Conservation (phyloP, 2,113 vertebrate genomes). For the Perca schrenkii region DNA sequence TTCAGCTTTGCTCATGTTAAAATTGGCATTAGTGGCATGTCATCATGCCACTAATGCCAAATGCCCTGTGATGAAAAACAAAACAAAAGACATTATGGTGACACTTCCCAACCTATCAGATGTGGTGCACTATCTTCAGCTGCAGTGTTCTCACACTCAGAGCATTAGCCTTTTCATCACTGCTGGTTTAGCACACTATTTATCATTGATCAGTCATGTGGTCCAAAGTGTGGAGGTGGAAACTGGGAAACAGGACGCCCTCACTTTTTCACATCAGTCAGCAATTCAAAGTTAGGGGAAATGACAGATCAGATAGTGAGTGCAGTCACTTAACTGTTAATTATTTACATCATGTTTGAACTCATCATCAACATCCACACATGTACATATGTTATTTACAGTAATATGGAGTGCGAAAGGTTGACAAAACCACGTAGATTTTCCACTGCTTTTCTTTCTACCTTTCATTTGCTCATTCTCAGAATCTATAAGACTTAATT, state of each 20-base stretch:
- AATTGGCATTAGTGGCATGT: neutral
- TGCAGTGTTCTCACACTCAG: neutral
- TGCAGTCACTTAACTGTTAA: neutral
- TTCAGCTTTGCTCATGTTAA: neutral
- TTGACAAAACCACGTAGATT: neutral
- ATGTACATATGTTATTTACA: neutral
- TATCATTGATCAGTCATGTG: constrained; percentile 46
- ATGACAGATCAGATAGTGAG: constrained; percentile 70
- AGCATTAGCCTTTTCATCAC: neutral
- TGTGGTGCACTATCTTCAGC: neutral
- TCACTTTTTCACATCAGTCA: constrained; percentile 34
- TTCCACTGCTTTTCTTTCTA: neutral
- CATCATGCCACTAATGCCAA: neutral
- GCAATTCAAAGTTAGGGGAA: constrained; percentile 39
- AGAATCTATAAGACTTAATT: neutral
- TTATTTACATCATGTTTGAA: neutral
- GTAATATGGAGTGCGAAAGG: neutral
- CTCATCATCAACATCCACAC: neutral
- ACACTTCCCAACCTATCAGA: neutral
- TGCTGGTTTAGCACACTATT: neutral
- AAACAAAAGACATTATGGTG: neutral
- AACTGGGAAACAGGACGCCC: constrained; percentile 33
- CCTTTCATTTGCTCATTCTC: neutral
- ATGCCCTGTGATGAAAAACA: neutral
- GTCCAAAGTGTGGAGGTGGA: constrained; percentile 31